Evolutionary conservation across 1,140 invertebrate species (phyloP), one percentile per base, ranked within the genome.

Genomic region (Antheraea mylitta): DNA sequence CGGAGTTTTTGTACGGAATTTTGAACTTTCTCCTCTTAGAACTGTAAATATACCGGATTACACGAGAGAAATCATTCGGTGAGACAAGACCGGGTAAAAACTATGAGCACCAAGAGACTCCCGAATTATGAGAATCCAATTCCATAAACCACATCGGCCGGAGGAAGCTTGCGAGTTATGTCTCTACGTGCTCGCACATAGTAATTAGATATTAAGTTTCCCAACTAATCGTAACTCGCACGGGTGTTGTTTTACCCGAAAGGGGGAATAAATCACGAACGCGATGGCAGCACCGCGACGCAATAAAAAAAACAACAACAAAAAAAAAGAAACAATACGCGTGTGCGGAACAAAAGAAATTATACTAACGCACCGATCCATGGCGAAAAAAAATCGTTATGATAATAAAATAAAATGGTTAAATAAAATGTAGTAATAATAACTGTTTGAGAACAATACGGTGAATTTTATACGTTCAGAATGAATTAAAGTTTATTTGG

Each of bases 171-270:
- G 75, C 82, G 87, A 91, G 88, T 90, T 91, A 91, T 87, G 87
- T 81, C 72, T 74, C 86, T 90, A 90, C 89, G 88, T 91, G 89
- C 88, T 76, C 78, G 77, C 80, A 80, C 89, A 90, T 90, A 90
- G 87, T 90, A 91, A 90, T 91, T 91, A 91, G 87, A 91, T 91
- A 91, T 91, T 91, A 91, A 82, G 81, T 78, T 80, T 78, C 80
- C 83, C 81, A 74, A 77, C 86, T 91, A 90, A 90, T 90, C 86
- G 89, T 87, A 87, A 87, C 89, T 91, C 80, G 82, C 81, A 86
- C 86, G 86, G 86, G 82, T 87, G 87, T 91, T 91, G 87, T 91
- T 90, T 90, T 89, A 89, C 85, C 81, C 77, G 74, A 88, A 88
- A 88, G 86, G 89, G 89, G 81, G 87, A 87, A 90, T 90, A 89